Evolutionary conservation across 2,888 invertebrate genomes (phyloP).

Genomic region (Thera britannica): DNA sequence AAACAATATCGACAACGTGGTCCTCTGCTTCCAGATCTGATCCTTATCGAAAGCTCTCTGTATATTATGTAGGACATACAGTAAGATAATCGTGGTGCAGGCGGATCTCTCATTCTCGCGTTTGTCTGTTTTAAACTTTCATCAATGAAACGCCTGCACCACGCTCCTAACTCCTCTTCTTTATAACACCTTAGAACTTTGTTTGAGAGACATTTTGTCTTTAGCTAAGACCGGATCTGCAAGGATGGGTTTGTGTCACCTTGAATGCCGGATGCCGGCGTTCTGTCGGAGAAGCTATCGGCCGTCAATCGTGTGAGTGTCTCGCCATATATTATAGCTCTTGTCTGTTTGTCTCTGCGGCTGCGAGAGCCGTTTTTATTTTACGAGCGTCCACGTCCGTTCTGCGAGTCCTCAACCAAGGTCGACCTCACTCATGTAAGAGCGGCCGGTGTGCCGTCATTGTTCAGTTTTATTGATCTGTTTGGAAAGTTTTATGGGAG

Average conservation of each 20-base stretch:
- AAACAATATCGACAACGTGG: too few relatives aligned
- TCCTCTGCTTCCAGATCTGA: too few relatives aligned
- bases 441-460: conserved; percentile 46
- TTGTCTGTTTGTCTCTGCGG: conserved; percentile 73
- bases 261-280: conserved; percentile 80
- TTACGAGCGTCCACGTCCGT: conserved; percentile 80
- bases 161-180: background rate
- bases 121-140: background rate
- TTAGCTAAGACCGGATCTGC: conserved; percentile 68
- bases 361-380: conserved; percentile 74
- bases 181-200: conserved; percentile 9
- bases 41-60: too few relatives aligned
- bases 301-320: conserved; percentile 79
- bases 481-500: conserved; percentile 36
- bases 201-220: conserved; percentile 39
- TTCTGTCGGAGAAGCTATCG: conserved; percentile 77
- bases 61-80: too few relatives aligned
- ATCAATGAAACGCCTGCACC: background rate
- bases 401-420: conserved; percentile 72
- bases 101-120: too few relatives aligned
- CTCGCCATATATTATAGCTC: conserved; percentile 74
- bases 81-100: too few relatives aligned
- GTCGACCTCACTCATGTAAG: conserved; percentile 57
- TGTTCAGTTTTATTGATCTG: conserved; percentile 40
- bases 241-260: conserved; percentile 79